Evolutionary conservation across 2,888 invertebrate genomes (phyloP).

Genomic region (Nomada lathburiana): DNA sequence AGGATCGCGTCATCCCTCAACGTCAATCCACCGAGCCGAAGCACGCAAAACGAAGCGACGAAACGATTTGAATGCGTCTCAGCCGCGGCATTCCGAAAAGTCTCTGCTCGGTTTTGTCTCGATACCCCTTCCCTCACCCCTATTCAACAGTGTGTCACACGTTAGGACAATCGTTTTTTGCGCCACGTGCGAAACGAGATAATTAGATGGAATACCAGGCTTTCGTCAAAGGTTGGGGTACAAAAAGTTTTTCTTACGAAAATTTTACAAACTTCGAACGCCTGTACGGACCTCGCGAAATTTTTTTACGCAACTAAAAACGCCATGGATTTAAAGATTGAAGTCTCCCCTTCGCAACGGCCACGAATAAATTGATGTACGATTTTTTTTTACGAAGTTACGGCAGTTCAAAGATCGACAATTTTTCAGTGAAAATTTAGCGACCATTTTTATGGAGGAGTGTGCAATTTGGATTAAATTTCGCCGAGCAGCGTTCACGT

Average conservation of each 20-base stretch:
- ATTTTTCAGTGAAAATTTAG: too few species aligned
- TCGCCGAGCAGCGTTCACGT: not conserved
- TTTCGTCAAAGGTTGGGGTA: not conserved
- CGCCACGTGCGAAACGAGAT: slow-evolving; percentile 62
- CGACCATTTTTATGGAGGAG: not conserved
- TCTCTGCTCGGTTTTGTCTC: slow-evolving; percentile 64
- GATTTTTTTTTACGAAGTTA: too few species aligned
- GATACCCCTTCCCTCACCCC: slow-evolving; percentile 20
- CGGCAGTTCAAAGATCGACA: too few species aligned
- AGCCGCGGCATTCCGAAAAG: slow-evolving; percentile 72
- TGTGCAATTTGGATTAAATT: not conserved
- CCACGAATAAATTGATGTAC: too few species aligned
- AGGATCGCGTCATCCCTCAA: slow-evolving; percentile 83
- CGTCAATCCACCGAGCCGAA: slow-evolving; percentile 79
- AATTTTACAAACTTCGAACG: too few species aligned
- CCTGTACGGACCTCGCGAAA: too few species aligned
- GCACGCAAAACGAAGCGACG: slow-evolving; percentile 78
- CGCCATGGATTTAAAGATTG: too few species aligned
- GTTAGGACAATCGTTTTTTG: slow-evolving; percentile 52
- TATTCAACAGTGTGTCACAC: slow-evolving; percentile 54
- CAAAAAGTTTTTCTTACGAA: too few species aligned
- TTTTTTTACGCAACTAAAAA: too few species aligned
- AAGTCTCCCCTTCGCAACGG: too few species aligned
- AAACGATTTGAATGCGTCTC: slow-evolving; percentile 82
- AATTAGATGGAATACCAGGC: slow-evolving; percentile 45